Evolutionary conservation across 2,797 vertebrate genomes (phyloP), one percentile per base, ranked within the genome.

Genomic region (Pteronotus mesoamericanus): DNA sequence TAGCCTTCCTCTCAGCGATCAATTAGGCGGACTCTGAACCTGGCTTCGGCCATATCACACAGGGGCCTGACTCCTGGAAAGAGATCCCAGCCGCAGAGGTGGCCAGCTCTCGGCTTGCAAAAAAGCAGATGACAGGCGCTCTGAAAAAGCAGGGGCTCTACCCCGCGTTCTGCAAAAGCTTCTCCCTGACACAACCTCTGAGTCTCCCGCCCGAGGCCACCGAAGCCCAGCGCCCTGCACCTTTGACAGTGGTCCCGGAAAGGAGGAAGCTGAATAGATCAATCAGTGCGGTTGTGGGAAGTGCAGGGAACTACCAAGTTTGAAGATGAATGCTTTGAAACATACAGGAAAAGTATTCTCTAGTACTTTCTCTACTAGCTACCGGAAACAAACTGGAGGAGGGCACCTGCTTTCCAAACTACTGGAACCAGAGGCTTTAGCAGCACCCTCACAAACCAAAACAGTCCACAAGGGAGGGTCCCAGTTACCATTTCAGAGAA

Each of bases 1-100:
- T 10, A 46, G 2, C 37, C 11, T 5, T 12, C 0, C 5, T 32
- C 16, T 12, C 39, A 0, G 68, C 32, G 9, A 51, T 51, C 16
- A 12, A 0, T 1, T 1, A 29, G 42, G 53, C 51, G 1, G 6
- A 29, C 37, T 44, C 29, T 2, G 57, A 66, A 2, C 22, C 55
- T 59, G 1, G 32, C 53, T 8, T 44, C n/a, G 16, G 10, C 44
- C n/a, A 2, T 9, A 18, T 24, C 3, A 1, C 51, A 24, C 0
- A 64, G 34, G 19, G 44, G 21, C 80, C 12, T 39, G 16, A 15
- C 32, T 5, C 42, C 26, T n/a, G 55, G 44, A 9, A 44, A 77
- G 46, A 1, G 39, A 32, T 15, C 19, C 3, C 61, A 53, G 79
- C 79, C 16, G 89, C 87, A 0, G 34, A 19, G n/a, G 48, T 29